Base-by-base conservation (phyloP, 2,113 vertebrate species). In the Hylia prasina region DNA sequence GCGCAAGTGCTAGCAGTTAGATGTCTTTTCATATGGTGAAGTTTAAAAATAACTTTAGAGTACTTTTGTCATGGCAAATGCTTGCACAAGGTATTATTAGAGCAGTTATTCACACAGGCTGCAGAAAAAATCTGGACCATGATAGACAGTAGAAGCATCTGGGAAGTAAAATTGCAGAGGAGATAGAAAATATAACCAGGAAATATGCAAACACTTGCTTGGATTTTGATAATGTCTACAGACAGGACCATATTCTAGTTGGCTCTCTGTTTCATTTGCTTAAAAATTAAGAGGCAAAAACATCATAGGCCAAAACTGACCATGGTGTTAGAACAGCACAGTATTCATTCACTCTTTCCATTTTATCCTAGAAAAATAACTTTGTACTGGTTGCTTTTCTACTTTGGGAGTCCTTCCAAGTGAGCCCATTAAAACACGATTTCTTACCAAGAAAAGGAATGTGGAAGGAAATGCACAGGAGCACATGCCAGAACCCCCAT, bases 11-110 rank as follows among this genome's bases (percentile, higher is more conserved):
- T 84, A 73, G 39, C 27, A 89, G 87, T 75, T 88, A 80, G 27
- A 89, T 39, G 30, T 91, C 69, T 51, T 89, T 93, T 96, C 73
- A 63, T 82, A 91, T 53, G 37, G 45, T 82, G 31, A 45, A 28
- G 53, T 76, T 82, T 79, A 87, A 96, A 95, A 97, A 94, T 91
- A 95, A 86, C 83, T 89, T 93, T 33, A 84, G 90, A 53, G 25
- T 30, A 71, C 89, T 91, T 76, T 76, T 91, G 69, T 76, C 65
- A 87, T 79, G 81, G 78, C 81, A 89, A 91, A 94, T 75, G 37
- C 44, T 89, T 89, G 53, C 35, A 69, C 44, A 84, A 96, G 20
- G 84, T 92, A 96, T 94, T 96, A 95, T 95, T 82, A 94, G 56
- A 92, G 89, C 44, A 89, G 61, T 56, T 96, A 91, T 76, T 92